These are phyloP conservation scores for Steromphala cineraria DNA, from an alignment of 2,888 invertebrate genomes.

Conservation along the genomic window DNA sequence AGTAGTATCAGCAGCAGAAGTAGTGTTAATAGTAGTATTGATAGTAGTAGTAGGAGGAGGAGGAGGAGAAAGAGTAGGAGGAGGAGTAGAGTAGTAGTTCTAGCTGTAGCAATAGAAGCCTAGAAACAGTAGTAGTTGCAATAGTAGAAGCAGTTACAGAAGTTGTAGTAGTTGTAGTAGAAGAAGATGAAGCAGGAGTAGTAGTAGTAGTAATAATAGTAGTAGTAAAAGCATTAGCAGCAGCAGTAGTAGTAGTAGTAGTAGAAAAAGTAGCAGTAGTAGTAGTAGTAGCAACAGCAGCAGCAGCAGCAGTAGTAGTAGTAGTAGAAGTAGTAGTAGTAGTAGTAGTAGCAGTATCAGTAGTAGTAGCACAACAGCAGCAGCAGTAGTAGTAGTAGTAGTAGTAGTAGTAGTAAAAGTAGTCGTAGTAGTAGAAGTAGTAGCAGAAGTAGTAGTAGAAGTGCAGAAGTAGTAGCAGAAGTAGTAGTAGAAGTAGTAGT, in stretches of 20 bases:
- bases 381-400: no score
- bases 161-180: constrained; percentile 18
- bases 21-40: constrained; percentile 9
- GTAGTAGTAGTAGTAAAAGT: no score
- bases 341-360: constrained; percentile 7
- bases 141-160: constrained; percentile 3
- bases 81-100: background rate
- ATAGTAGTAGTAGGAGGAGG: constrained; percentile 13
- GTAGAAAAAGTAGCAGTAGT: background rate
- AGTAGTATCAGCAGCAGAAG: no score
- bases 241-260: background rate
- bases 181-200: background rate
- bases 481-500: constrained; percentile 23
- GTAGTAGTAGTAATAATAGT: no score
- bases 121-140: background rate
- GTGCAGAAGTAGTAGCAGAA: constrained; percentile 20
- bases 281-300: constrained; percentile 8
- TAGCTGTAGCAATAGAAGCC: constrained; percentile 11
- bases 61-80: background rate
- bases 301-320: constrained; percentile 21
- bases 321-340: constrained; percentile 24
- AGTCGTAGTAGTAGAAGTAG: background rate
- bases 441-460: background rate
- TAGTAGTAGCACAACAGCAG: background rate
- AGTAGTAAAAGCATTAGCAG: no score